Evolutionary conservation across 30 jellyfish, hydroid and myxozoan species (phyloP).

Genomic region (Hydractinia echinata): DNA sequence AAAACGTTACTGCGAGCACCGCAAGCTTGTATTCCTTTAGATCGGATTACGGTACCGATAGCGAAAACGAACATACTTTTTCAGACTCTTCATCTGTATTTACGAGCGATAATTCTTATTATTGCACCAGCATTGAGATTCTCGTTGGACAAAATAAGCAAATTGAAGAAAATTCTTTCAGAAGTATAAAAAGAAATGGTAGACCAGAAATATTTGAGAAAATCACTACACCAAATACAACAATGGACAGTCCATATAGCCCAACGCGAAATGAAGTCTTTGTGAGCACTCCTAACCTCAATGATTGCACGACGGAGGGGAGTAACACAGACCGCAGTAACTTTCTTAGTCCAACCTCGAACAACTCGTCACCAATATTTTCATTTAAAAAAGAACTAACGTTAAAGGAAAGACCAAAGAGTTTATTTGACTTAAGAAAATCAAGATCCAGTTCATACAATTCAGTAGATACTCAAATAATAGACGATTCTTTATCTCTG

Average conservation of each 20-base stretch:
- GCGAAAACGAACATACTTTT: neutral
- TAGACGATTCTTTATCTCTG: neutral
- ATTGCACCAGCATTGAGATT: neutral
- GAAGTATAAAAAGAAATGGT: neutral
- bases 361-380: too few relatives aligned
- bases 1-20: neutral
- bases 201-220: neutral
- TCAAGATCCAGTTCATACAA: neutral
- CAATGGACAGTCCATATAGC: too few relatives aligned
- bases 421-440: neutral
- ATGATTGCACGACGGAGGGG: too few relatives aligned
- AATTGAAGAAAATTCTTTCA: neutral
- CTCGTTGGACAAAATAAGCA: neutral
- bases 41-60: constrained; percentile 19
- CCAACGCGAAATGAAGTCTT: too few relatives aligned
- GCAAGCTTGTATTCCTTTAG: constrained; percentile 1
- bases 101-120: neutral
- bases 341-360: too few relatives aligned
- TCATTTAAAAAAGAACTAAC: too few relatives aligned
- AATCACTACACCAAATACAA: too few relatives aligned
- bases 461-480: neutral
- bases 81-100: constrained; percentile 9
- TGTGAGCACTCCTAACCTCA: too few relatives aligned
- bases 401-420: neutral
- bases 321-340: too few relatives aligned